Evolutionary conservation across 1,140 invertebrate genomes (phyloP), one percentile per base, ranked within the genome.

Genomic region (Orchesella cincta): DNA sequence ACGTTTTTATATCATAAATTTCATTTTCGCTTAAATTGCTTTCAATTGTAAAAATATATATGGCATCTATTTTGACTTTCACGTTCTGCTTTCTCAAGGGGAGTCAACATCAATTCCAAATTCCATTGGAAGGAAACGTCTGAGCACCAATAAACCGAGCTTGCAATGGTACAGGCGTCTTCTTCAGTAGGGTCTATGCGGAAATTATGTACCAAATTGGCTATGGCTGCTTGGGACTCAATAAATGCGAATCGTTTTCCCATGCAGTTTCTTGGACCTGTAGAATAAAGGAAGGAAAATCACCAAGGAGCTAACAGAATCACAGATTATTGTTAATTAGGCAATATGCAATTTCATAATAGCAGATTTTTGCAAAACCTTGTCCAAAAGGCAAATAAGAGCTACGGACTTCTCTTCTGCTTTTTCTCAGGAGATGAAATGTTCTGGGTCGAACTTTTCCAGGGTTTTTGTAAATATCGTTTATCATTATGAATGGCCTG

Each of bases 241-340:
- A 67, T 33, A 2, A 67, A n/a, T 1, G 62, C 62, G 33, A 67
- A 67, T 67, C 62, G 26, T 29, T 31, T 67, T 87, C 89, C 89
- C 54, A 90, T 89, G 79, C 89, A 90, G 81, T 88, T 89, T 74
- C 89, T 82, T 0, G 86, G 85, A 20, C 89, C 89, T 35, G 85
- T 86, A n/a, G n/a, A n/a, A n/a, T n/a, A n/a, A n/a, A n/a, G n/a
- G n/a, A n/a, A n/a, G n/a, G n/a, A n/a, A n/a, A n/a, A n/a, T n/a
- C 26, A 73, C 29, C n/a, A 20, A 14, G 28, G 12, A 67, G 12
- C 18, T 20, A 67, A 67, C 28, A 28, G 18, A 20, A 14, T 67
- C 28, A 23, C 16, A 67, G 16, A 14, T 67, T n/a, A n/a, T n/a
- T n/a, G n/a, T n/a, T n/a, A n/a, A n/a, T n/a, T n/a, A n/a, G n/a